Evolutionary conservation across 2,113 vertebrate species (phyloP).

Genomic region (Pteropus alecto): DNA sequence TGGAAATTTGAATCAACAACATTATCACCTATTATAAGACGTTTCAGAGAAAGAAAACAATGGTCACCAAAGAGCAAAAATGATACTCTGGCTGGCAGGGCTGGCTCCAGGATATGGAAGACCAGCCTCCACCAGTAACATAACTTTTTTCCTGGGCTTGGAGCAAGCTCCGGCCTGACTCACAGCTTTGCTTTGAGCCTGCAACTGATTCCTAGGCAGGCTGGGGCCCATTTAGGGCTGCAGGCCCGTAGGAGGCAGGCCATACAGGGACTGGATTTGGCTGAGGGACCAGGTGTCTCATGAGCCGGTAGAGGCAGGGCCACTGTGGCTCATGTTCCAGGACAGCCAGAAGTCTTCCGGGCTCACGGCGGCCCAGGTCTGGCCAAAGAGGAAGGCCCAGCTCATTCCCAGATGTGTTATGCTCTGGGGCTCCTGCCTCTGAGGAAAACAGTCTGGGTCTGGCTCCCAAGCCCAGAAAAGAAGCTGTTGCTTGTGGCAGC

Average conservation of each 20-base stretch:
- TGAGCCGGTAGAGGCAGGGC: neutral
- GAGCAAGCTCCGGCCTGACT: neutral
- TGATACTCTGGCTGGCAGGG: slow-evolving; percentile 62
- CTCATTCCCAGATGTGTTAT: neutral
- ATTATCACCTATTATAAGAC: slow-evolving; percentile 86
- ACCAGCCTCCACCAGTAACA: slow-evolving; percentile 31
- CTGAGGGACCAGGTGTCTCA: neutral
- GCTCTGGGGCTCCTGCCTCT: neutral
- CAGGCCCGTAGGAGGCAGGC: neutral
- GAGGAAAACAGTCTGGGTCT: slow-evolving; percentile 14
- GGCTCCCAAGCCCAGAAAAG: slow-evolving; percentile 64
- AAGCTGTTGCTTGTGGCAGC: slow-evolving; percentile 67
- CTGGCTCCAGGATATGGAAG: slow-evolving; percentile 73
- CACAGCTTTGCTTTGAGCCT: neutral
- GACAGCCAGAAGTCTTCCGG: slow-evolving; percentile 23
- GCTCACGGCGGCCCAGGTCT: neutral
- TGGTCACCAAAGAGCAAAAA: slow-evolving; percentile 77
- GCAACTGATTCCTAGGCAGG: neutral
- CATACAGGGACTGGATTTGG: neutral
- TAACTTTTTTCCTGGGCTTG: slow-evolving; percentile 35
- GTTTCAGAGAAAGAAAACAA: slow-evolving; percentile 83
- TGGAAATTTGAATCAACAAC: slow-evolving; percentile 89
- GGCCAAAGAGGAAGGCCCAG: neutral
- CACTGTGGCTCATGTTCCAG: neutral
- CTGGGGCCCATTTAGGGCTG: neutral